These are phyloP conservation scores for Luperina nickerlii DNA, from an alignment of 2,888 invertebrate species.

Conservation along the genomic window DNA sequence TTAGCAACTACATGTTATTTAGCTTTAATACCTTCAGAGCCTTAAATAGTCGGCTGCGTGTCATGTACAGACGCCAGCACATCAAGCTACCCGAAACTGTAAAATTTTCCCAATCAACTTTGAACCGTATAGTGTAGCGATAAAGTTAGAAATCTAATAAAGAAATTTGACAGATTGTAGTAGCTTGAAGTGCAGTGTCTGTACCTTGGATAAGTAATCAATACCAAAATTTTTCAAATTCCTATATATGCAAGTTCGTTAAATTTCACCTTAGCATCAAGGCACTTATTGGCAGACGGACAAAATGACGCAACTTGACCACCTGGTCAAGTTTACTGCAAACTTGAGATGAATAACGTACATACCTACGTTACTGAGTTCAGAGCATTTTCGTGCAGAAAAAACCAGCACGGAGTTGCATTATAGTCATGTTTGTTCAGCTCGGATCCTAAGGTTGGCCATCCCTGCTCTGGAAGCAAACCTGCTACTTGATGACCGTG, in stretches of 20 bases:
- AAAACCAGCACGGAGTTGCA: not conserved
- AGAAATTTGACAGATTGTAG: too few species aligned
- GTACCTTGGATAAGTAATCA: not conserved
- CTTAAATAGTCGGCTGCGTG: not conserved
- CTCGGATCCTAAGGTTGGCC: conserved; percentile 9
- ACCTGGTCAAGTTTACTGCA: too few species aligned
- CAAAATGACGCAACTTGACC: too few species aligned
- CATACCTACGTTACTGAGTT: not conserved
- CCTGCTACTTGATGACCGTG: conserved; percentile 53
- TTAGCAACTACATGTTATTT: not conserved
- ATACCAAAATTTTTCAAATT: not conserved
- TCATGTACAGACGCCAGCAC: too few species aligned
- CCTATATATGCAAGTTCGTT: not conserved
- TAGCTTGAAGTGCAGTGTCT: too few species aligned
- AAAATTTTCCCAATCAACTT: too few species aligned
- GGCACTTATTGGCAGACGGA: not conserved
- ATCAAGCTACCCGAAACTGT: too few species aligned
- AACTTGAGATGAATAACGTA: too few species aligned
- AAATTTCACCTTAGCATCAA: not conserved
- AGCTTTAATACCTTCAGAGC: not conserved
- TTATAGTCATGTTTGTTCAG: not conserved
- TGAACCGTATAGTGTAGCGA: too few species aligned
- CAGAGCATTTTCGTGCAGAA: not conserved
- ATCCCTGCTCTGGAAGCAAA: conserved; percentile 31
- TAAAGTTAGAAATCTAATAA: too few species aligned